Base-by-base conservation (phyloP, 2,888 invertebrate species). In the Sympetrum striolatum region DNA sequence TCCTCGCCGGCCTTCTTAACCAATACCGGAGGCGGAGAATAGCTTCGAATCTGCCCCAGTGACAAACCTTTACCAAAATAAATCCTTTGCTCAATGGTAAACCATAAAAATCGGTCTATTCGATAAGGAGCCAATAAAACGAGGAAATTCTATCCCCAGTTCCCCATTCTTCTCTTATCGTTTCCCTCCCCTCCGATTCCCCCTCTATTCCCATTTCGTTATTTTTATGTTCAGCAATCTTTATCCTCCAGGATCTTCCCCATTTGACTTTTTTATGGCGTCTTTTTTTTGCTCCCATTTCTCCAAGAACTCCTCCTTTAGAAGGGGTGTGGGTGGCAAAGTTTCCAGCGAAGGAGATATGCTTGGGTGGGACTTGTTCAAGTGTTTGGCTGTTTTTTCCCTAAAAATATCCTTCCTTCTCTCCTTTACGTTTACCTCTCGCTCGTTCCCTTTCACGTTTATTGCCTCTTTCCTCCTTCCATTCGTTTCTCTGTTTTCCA, bases 101-200 rank as follows among this genome's bases (percentile, higher is more conserved):
- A 58, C 86, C 31, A 86, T 86, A 86, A 86, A 86, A 60, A 86
- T 86, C 64, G 60, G n/a, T 39, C 86, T 31, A 37, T 37, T 86
- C 64, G 86, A 86, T 86, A 86, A 86, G 60, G 60, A 37, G 37
- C 60, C 86, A 39, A 64, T 86, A 86, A 86, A 86, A 86, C 58
- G 25, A 22, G 60, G 60, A 60, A 60, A 82, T 82, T 25, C 82
- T 64, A 64, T 64, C 64, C 64, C 64, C 64, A 8, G 8, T 60
- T 31, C 73, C 25, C 25, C 73, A 15, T 73, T 25, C 25, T 73
- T 25, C 25, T 31, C 73, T 25, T 25, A 31, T 25, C 82, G n/a
- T 53, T 31, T 18, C 35, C 15, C 82, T 18, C 35, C 58, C n/a
- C 81, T 44, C 3, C 31, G 31, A 35, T 60, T 2, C 25, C 73